These are phyloP conservation scores for Pantherophis alleghaniensis DNA, from an alignment of 2,797 vertebrate genomes.

Conservation along the genomic window DNA sequence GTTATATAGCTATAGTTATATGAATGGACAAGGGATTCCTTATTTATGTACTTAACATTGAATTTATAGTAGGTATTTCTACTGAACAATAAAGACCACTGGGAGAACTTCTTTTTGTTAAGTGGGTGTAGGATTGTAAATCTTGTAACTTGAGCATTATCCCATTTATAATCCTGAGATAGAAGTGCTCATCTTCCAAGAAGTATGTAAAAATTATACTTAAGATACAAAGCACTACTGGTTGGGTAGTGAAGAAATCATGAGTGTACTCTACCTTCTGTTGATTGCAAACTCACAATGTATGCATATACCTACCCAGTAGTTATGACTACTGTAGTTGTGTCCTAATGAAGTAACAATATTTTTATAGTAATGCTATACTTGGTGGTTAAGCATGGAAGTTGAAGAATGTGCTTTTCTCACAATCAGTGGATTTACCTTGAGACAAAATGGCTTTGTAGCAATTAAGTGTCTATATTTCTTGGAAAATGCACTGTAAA, in stretches of 20 bases:
- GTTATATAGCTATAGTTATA: neutral
- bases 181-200: neutral
- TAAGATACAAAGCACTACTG: neutral
- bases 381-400: neutral
- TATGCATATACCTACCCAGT: neutral
- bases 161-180: neutral
- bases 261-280: neutral
- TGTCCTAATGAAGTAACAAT: neutral
- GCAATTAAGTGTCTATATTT: neutral
- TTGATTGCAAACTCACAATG: neutral
- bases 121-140: neutral
- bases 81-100: neutral
- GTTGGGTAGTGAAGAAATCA: neutral
- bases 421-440: neutral
- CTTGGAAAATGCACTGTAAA: neutral
- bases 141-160: neutral
- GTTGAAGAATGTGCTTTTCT: neutral
- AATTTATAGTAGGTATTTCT: neutral
- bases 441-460: constrained; percentile 1
- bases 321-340: neutral
- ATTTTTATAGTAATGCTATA: neutral
- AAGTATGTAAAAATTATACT: neutral
- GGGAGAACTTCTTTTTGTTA: neutral
- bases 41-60: neutral
- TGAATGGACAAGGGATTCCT: neutral